Conservation (phyloP, 2,113 vertebrate genomes). For the Gracilinanus agilis region DNA sequence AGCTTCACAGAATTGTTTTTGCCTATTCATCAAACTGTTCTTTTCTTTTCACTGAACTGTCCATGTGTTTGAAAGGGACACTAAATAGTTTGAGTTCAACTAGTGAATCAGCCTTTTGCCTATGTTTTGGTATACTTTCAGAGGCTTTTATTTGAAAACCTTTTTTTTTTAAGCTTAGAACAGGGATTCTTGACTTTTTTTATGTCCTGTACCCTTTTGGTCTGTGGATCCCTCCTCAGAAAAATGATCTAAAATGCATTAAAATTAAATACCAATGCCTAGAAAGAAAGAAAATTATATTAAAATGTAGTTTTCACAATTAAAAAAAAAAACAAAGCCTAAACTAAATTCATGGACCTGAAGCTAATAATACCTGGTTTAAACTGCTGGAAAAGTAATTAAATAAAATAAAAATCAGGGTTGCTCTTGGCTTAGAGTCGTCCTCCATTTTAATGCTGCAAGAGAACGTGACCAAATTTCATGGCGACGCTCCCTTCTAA, state of each 20-base stretch:
- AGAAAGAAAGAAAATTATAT: background rate
- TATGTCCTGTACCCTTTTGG: background rate
- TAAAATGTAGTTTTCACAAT: constrained; percentile 21
- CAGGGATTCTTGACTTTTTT: background rate
- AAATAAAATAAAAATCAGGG: constrained; percentile 42
- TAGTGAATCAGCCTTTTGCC: background rate
- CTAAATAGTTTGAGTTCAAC: background rate
- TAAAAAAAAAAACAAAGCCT: background rate
- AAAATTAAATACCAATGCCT: background rate
- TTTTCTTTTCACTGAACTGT: background rate
- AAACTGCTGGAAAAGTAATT: constrained; percentile 58
- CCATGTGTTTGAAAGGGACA: background rate
- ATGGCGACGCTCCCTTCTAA: constrained; percentile 41
- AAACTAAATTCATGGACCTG: background rate
- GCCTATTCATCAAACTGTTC: background rate
- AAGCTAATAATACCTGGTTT: background rate
- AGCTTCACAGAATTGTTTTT: background rate
- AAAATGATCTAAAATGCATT: background rate
- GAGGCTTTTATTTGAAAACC: background rate
- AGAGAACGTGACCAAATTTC: background rate
- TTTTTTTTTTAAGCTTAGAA: background rate
- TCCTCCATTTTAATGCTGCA: constrained; percentile 43
- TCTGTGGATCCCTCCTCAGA: background rate
- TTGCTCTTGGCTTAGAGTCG: constrained; percentile 64
- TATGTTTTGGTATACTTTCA: background rate